Percentiles rank a stretch among this genome's conserved stretches.
These are phyloP conservation scores for Monodelphis domestica DNA, from an alignment of 2,797 vertebrate species.

Conservation along the genomic window DNA sequence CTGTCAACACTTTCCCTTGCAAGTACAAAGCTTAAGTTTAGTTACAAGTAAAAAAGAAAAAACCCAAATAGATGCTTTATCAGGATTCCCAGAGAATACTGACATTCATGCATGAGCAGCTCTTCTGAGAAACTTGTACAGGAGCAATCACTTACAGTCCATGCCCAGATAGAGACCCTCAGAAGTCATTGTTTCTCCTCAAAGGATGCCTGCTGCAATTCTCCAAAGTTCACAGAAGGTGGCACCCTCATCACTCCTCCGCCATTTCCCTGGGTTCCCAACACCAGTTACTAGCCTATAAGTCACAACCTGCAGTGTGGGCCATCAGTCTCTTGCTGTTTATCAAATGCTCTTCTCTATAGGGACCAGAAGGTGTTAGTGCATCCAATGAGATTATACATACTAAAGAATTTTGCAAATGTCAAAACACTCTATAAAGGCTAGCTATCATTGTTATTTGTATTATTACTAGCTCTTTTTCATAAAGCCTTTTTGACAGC, in stretches of 20 bases:
- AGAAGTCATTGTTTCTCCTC: background rate
- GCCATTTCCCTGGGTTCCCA: background rate
- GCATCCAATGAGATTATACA: background rate
- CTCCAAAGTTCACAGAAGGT: background rate
- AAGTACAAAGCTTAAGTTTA: background rate
- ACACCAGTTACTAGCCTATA: background rate
- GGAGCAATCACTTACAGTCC: background rate
- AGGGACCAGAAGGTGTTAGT: background rate
- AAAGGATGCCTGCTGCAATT: background rate
- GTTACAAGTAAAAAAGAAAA: background rate
- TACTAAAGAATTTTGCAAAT: background rate
- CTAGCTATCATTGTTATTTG: background rate
- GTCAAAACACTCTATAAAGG: background rate
- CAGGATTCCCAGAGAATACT: background rate
- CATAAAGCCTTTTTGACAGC: background rate
- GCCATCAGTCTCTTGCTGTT: background rate
- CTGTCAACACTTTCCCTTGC: background rate
- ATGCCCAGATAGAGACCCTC: background rate
- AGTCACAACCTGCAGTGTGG: background rate
- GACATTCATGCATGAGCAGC: background rate
- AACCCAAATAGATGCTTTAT: background rate
- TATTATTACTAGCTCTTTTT: background rate
- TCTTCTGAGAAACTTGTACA: background rate
- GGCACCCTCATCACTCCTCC: background rate
- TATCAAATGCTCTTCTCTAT: background rate